Evolutionary conservation across 2,888 invertebrate genomes (phyloP), one percentile per base, ranked within the genome.

Genomic region (Ametastegia equiseti): DNA sequence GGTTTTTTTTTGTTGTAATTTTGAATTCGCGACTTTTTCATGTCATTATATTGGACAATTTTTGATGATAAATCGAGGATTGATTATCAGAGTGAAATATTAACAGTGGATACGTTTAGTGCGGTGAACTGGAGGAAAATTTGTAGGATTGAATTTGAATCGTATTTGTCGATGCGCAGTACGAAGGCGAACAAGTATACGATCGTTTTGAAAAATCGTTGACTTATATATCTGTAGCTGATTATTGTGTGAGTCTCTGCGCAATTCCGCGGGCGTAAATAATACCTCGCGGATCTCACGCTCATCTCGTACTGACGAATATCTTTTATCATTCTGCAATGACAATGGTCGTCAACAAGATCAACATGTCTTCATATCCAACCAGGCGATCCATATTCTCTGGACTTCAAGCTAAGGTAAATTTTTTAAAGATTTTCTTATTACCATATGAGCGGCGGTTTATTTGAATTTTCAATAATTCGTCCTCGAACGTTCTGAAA

Each of bases 321-420:
- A 39, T n/a, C 4, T 67, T n/a, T 67, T 15, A 39, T 19, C n/a
- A 80, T 47, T 30, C 39, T 65, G 77, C 13, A 27, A 75, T 88
- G 88, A 90, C 90, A 87, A 92, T 92, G 91, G 91, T 91, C 86
- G 89, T 90, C 84, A 91, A 88, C 85, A 91, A 90, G 84, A 89
- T 90, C 90, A 90, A 89, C 87, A 91, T 91, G 91, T 89, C 89
- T 84, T 88, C 90, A 84, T 90, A 90, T 84, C 88, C 91, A 81
- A 84, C 89, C 65, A 88, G 89, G 69, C 88, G 90, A 84, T 89
- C 90, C 71, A 88, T 90, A 84, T 88, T 90, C 85, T 88, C 89
- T 81, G 89, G 88, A 84, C 86, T 90, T 83, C 90, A 88, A 69
- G 84, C 88, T 27, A 89, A 90, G 90, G 90, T 90, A 89, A 23